Conservation (phyloP, 2,888 invertebrate genomes). For the Luperina nickerlii region DNA sequence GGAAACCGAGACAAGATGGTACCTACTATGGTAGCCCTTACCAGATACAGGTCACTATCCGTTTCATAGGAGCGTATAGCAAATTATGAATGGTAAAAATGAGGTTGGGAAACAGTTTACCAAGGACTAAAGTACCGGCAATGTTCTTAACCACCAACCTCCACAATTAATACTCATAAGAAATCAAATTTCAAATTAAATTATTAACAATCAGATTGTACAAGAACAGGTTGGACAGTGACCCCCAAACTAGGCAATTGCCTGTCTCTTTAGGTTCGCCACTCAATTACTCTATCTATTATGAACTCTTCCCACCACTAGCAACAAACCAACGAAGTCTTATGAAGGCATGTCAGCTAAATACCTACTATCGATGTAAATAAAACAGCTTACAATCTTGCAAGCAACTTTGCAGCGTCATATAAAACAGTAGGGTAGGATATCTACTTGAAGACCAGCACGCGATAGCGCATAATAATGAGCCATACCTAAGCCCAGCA, state of each 20-base stretch:
- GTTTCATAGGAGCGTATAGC: no score
- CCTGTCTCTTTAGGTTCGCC: no score
- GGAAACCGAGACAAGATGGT: neutral
- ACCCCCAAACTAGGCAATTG: no score
- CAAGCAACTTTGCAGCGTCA: conserved; percentile 2
- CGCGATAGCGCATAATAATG: conserved; percentile 48
- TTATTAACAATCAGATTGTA: neutral
- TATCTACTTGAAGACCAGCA: conserved; percentile 29
- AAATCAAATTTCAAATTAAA: neutral
- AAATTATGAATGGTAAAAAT: neutral
- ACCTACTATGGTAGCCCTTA: no score
- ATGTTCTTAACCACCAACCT: neutral
- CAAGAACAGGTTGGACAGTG: no score
- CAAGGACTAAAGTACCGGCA: neutral
- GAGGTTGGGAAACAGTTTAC: neutral
- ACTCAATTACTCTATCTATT: neutral
- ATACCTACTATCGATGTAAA: neutral
- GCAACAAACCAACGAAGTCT: neutral
- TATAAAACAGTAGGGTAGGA: neutral
- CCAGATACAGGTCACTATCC: neutral
- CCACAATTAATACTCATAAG: neutral
- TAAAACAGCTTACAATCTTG: neutral
- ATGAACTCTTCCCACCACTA: neutral
- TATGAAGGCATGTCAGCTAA: neutral
- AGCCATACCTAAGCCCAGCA: conserved; percentile 8